These are phyloP conservation scores for Jordanella pulchra DNA, from an alignment of 2,797 vertebrate genomes.

Conservation along the genomic window DNA sequence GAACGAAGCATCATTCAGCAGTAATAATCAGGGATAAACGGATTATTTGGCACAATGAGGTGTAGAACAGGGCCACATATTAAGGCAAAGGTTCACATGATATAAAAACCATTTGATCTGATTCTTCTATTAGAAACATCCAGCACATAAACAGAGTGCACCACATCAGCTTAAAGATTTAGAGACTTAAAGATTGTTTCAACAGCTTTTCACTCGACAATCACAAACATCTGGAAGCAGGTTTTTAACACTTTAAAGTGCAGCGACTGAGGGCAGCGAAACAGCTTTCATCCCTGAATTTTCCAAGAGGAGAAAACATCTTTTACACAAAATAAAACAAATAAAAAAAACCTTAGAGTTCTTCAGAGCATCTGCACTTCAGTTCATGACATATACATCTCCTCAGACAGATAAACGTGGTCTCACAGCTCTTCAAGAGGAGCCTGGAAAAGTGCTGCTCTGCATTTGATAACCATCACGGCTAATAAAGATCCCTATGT, in stretches of 20 bases:
- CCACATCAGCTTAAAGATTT: neutral
- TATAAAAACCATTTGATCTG: neutral
- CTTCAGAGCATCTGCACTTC: constrained; percentile 22
- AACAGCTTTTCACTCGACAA: neutral
- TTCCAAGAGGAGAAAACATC: constrained; percentile 5
- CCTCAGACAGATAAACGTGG: neutral
- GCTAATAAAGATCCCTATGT: constrained; percentile 25
- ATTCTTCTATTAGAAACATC: neutral
- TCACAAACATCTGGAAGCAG: neutral
- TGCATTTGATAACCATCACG: neutral
- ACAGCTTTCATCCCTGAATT: constrained; percentile 44
- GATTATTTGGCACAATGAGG: constrained; percentile 20
- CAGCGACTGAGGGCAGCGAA: constrained; percentile 36
- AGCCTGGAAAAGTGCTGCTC: neutral
- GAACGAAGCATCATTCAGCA: constrained; percentile 10
- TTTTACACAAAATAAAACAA: constrained; percentile 25
- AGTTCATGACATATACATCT: constrained; percentile 1
- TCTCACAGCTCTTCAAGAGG: neutral
- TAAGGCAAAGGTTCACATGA: constrained; percentile 36
- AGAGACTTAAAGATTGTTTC: neutral
- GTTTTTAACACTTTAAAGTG: neutral
- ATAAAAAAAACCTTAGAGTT: constrained; percentile 7
- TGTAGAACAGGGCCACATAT: neutral
- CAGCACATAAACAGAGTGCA: neutral
- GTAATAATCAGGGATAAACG: neutral